Evolutionary conservation across 92 coral and sea anemone genomes (phyloP).

Genomic region (Plumapathes pennacea): DNA sequence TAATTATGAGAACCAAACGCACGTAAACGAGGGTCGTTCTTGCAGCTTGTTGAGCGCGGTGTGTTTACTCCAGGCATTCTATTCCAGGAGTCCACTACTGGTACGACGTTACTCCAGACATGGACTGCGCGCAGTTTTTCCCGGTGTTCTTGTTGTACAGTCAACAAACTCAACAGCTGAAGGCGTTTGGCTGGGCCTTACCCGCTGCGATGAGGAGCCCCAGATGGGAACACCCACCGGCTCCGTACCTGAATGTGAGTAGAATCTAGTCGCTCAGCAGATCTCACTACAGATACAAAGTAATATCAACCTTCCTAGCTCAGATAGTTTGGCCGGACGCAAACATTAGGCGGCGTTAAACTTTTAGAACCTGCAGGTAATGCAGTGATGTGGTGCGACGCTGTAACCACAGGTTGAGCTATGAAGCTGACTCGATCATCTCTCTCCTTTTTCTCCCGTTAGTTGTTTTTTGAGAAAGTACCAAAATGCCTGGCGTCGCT

Average conservation of each 20-base stretch:
- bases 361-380: too few species aligned
- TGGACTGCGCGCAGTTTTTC: slow-evolving; percentile 29
- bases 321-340: too few species aligned
- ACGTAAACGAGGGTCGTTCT: too few species aligned
- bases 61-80: neutral
- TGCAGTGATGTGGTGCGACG: too few species aligned
- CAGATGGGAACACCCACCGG: slow-evolving; percentile 32
- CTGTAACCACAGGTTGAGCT: too few species aligned
- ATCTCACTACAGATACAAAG: too few species aligned
- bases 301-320: too few species aligned
- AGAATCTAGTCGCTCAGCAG: too few species aligned
- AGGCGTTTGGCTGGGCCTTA: slow-evolving; percentile 38
- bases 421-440: too few species aligned
- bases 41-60: neutral
- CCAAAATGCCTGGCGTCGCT: slow-evolving; percentile 32
- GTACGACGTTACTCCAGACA: slow-evolving; percentile 30
- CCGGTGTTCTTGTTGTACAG: slow-evolving; percentile 40
- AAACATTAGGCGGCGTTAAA: too few species aligned
- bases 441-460: neutral
- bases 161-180: slow-evolving; percentile 10
- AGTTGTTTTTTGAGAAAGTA: slow-evolving; percentile 41
- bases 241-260: slow-evolving; percentile 7
- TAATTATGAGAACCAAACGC: too few species aligned
- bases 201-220: slow-evolving; percentile 16
- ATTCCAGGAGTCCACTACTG: slow-evolving; percentile 56